Conservation (phyloP, 2,888 invertebrate species). For the Diaprepes abbreviatus region DNA sequence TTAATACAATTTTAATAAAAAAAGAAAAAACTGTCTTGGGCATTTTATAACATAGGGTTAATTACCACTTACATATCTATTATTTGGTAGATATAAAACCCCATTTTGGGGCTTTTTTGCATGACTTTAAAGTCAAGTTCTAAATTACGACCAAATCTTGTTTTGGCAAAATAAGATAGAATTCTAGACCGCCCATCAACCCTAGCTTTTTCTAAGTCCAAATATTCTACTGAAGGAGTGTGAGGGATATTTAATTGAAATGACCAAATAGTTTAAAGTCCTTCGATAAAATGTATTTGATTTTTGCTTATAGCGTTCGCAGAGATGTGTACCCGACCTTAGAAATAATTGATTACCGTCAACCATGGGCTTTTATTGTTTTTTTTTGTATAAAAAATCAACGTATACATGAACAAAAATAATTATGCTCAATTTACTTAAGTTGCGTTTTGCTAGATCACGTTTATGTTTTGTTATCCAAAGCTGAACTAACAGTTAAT, state of each 20-base stretch:
- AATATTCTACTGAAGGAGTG: neutral
- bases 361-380: conserved; percentile 62
- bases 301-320: conserved; percentile 62
- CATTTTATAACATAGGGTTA: conserved; percentile 61
- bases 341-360: conserved; percentile 59
- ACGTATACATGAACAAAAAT: conserved; percentile 52
- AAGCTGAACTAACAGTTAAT: conserved; percentile 32
- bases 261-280: conserved; percentile 63
- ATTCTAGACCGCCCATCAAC: conserved; percentile 25
- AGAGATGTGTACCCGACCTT: conserved; percentile 65
- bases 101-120: conserved; percentile 23
- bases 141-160: conserved; percentile 24
- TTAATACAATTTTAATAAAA: conserved; percentile 68
- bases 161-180: conserved; percentile 48
- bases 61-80: conserved; percentile 58
- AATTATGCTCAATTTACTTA: conserved; percentile 55
- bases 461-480: conserved; percentile 46
- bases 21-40: conserved; percentile 63
- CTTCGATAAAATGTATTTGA: conserved; percentile 62
- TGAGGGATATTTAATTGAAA: neutral
- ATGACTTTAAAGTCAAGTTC: conserved; percentile 20
- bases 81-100: conserved; percentile 39
- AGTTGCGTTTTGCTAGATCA: conserved; percentile 51
- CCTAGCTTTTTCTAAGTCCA: conserved; percentile 3
- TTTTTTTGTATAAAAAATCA: conserved; percentile 58